Evolutionary conservation across 1,140 invertebrate species (phyloP).

Genomic region (Galleria mellonella): DNA sequence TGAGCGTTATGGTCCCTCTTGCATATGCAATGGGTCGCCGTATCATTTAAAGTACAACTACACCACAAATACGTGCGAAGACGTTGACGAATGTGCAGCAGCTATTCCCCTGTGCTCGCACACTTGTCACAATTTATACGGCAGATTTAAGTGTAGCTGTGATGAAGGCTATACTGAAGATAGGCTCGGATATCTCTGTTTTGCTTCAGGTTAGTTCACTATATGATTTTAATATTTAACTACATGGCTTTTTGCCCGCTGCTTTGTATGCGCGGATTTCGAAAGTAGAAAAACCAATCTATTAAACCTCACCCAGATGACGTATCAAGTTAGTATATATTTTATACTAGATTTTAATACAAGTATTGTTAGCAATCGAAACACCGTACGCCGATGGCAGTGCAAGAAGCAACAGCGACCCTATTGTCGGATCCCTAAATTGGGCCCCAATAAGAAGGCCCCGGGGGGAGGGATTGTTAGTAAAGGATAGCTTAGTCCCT

Average conservation of each 20-base stretch:
- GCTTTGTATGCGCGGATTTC: too few species aligned
- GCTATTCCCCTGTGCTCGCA: constrained; percentile 82
- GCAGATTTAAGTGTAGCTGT: constrained; percentile 88
- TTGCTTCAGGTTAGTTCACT: constrained; percentile 66
- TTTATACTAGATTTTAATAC: too few species aligned
- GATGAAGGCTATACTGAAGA: constrained; percentile 82
- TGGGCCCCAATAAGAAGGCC: too few species aligned
- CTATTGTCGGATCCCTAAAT: too few species aligned
- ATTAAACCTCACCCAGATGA: too few species aligned
- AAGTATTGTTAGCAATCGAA: too few species aligned
- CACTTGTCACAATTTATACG: constrained; percentile 84
- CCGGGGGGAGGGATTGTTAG: too few species aligned
- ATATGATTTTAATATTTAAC: neutral
- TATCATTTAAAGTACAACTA: constrained; percentile 25
- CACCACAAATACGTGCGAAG: constrained; percentile 49
- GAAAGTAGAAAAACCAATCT: too few species aligned
- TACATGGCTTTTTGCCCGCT: neutral
- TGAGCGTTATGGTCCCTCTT: constrained; percentile 47
- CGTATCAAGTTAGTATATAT: too few species aligned
- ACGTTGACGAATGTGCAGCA: constrained; percentile 51
- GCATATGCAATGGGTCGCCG: constrained; percentile 82
- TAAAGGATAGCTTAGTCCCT: too few species aligned
- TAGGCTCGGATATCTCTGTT: constrained; percentile 82
- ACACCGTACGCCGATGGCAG: too few species aligned
- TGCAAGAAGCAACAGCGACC: too few species aligned